A percentile compares a stretch with the other conserved stretches of the same genome.
Evolutionary conservation across 2,888 invertebrate genomes (phyloP).

Genomic region (Anticlea derivata): DNA sequence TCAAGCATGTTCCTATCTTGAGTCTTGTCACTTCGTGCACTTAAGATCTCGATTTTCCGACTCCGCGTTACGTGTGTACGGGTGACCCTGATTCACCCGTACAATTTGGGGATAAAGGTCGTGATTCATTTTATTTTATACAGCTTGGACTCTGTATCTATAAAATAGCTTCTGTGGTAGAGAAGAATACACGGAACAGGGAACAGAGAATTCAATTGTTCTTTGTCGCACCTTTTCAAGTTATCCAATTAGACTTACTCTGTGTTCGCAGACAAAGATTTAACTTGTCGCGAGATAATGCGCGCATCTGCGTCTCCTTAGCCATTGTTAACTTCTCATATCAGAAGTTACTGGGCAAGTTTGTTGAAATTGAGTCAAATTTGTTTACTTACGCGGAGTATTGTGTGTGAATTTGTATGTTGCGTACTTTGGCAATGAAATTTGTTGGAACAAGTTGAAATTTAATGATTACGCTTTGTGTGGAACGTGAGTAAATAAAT

Average conservation of each 20-base stretch:
- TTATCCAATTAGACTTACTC: conserved; percentile 69
- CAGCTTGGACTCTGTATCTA: not conserved
- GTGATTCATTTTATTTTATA: not conserved
- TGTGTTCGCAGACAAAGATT: conserved; percentile 58
- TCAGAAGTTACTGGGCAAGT: conserved; percentile 38
- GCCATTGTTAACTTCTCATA: conserved; percentile 44
- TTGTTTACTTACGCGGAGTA: conserved; percentile 27
- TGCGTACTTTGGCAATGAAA: not conserved
- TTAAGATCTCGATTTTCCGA: too few relatives aligned
- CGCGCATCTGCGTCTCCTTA: conserved; percentile 57
- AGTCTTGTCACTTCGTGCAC: too few relatives aligned
- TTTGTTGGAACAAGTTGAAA: not conserved
- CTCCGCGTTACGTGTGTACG: too few relatives aligned
- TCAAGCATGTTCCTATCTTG: too few relatives aligned
- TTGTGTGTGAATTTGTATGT: conserved; percentile 10
- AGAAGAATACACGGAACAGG: conserved; percentile 6
- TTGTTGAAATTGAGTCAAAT: conserved; percentile 30
- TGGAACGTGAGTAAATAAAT: too few relatives aligned
- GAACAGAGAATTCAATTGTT: conserved; percentile 58
- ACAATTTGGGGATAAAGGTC: too few relatives aligned
- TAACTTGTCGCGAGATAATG: conserved; percentile 62
- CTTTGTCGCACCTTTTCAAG: conserved; percentile 66
- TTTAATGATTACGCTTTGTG: not conserved
- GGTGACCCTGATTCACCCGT: too few relatives aligned
- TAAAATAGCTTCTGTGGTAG: not conserved